Evolutionary conservation across 2,797 vertebrate species (phyloP).

Genomic region (Cirrhinus mrigala): DNA sequence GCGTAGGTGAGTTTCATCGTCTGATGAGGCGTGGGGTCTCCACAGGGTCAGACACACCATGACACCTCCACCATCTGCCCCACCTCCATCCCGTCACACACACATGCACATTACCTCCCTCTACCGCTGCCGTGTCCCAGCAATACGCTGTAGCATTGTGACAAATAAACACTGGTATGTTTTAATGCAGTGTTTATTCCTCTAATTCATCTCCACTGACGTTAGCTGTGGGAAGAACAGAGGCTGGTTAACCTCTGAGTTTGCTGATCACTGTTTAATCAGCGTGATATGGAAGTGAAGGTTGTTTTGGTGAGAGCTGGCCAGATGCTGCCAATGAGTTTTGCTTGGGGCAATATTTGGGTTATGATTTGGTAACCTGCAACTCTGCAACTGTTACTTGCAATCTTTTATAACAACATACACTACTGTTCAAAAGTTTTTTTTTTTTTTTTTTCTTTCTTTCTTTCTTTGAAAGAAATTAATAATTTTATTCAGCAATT

Average conservation of each 20-base stretch:
- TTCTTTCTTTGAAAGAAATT: no score
- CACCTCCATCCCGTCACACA: slow-evolving; percentile 45
- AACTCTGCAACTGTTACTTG: no score
- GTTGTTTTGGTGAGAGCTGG: slow-evolving; percentile 31
- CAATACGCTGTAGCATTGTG: neutral
- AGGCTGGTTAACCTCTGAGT: slow-evolving; percentile 30
- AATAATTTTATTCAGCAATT: no score
- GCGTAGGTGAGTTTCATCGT: slow-evolving; percentile 79
- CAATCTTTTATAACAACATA: no score
- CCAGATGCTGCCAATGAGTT: slow-evolving; percentile 40
- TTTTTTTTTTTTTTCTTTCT: no score
- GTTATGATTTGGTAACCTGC: slow-evolving; percentile 32
- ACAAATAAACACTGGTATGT: neutral
- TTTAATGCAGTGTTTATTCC: neutral
- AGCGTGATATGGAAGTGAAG: slow-evolving; percentile 11
- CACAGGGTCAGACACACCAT: slow-evolving; percentile 76
- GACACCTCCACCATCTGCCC: slow-evolving; percentile 67
- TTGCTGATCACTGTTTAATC: slow-evolving; percentile 40
- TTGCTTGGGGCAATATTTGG: slow-evolving; percentile 41
- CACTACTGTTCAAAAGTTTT: no score
- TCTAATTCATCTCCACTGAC: neutral
- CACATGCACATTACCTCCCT: slow-evolving; percentile 11
- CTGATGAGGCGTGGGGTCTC: slow-evolving; percentile 81
- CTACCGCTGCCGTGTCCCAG: neutral
- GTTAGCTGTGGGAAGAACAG: slow-evolving; percentile 29